These are phyloP conservation scores for Whitmania pigra DNA, from an alignment of 1,140 invertebrate genomes.

Conservation along the genomic window DNA sequence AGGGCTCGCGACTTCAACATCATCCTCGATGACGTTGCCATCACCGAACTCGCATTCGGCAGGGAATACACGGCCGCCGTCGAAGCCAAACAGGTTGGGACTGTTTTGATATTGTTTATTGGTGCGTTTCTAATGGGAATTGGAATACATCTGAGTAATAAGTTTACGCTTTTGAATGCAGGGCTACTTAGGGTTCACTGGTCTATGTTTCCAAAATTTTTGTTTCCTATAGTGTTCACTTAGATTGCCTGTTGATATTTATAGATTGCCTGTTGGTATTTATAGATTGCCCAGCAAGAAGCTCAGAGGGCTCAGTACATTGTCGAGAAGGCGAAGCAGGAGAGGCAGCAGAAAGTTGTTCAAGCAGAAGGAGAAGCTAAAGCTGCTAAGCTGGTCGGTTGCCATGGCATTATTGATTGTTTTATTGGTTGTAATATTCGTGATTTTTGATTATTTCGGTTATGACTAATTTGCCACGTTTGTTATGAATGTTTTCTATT, in stretches of 20 bases:
- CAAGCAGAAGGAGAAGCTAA: conserved; percentile 99
- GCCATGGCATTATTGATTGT: neutral
- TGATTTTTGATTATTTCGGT: neutral
- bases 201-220: too few relatives aligned
- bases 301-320: conserved; percentile 94
- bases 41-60: conserved; percentile 95
- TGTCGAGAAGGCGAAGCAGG: conserved; percentile 92
- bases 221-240: too few relatives aligned
- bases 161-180: too few relatives aligned
- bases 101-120: neutral
- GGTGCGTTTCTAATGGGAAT: neutral
- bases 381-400: conserved; percentile 57
- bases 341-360: conserved; percentile 97
- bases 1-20: conserved; percentile 97
- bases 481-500: too few relatives aligned
- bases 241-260: too few relatives aligned
- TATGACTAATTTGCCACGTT: too few relatives aligned
- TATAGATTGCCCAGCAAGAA: conserved; percentile 85
- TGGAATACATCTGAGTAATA: neutral
- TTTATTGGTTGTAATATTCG: neutral
- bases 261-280: neutral
- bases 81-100: conserved; percentile 81
- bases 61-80: conserved; percentile 99
- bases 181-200: too few relatives aligned
- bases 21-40: conserved; percentile 97